Base-by-base conservation (phyloP, 2,797 vertebrate genomes). In the Tarsius wallacei region DNA sequence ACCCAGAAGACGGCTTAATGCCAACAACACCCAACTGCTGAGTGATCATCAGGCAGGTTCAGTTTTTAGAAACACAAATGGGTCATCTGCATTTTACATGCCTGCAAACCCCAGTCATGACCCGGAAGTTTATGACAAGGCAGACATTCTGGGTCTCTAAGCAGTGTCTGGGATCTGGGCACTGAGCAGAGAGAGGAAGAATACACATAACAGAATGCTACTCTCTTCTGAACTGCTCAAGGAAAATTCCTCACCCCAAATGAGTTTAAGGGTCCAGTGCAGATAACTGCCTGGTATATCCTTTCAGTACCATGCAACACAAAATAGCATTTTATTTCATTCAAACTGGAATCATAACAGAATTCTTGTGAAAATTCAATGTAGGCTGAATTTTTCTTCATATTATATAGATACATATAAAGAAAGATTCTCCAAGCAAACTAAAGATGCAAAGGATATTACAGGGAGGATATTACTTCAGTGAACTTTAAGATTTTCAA, bases 1-100 rank as follows among this genome's bases (percentile, higher is more conserved):
- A 97, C 97, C 97, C 97, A 97, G 91, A 98, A 98, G 98, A 97
- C 47, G 10, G 66, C 93, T 97, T 96, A 96, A 98, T 49, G 24
- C 97, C 96, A 97, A 87, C 76, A 97, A 80, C 68, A 77, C 80
- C 83, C 94, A 96, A 96, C 4, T 1, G 64, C 64, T 16, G 22
- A 10, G 0, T 42, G 74, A 96, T 83, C 96, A 33, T 55, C 53
- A 95, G 64, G 59, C 95, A 97, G 97, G 95, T 95, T 96, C 97
- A 86, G 73, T 71, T 90, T 88, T 97, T 93, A 96, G 96, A 96
- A 97, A 97, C 82, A 96, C 94, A 98, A 97, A 96, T 53, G 77
- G 84, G 68, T 83, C 97, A 93, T 84, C 82, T 89, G 64, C 76
- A 87, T 87, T 97, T 97, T 91, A 87, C 53, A 61, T 51, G 33